phyloP scores from a whole-genome alignment of 2,888 invertebrate genomes.

The Archips xylosteana region DNA sequence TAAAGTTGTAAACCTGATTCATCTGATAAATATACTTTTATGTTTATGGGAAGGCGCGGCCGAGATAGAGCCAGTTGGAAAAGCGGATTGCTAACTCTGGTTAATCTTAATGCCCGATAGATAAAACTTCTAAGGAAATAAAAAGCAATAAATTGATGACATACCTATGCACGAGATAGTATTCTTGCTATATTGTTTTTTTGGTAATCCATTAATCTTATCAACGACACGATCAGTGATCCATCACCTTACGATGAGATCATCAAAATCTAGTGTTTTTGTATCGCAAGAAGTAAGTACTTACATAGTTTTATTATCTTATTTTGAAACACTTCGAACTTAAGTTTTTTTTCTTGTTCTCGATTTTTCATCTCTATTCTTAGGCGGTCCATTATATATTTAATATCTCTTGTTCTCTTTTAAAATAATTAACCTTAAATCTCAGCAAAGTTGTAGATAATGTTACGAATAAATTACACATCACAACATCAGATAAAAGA shows the following conservation, averaged over 20 bases:
- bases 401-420: slow-evolving; percentile 15
- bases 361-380: background rate
- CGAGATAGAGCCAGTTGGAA: background rate
- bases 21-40: background rate
- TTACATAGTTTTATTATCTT: background rate
- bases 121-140: slow-evolving; percentile 2
- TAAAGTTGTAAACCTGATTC: background rate
- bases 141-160: slow-evolving; percentile 6
- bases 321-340: too few species aligned
- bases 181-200: background rate
- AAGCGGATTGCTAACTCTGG: background rate
- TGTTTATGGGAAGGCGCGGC: slow-evolving; percentile 1
- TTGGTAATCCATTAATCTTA: slow-evolving; percentile 3
- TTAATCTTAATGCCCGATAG: background rate
- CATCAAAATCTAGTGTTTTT: background rate
- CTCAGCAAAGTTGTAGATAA: slow-evolving; percentile 8
- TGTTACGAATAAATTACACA: slow-evolving; percentile 25
- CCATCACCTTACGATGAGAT: background rate
- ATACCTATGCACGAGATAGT: background rate
- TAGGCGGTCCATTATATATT: background rate
- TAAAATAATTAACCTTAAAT: slow-evolving; percentile 31
- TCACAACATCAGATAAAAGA: background rate
- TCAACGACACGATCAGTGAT: slow-evolving; percentile 3
- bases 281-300: background rate
- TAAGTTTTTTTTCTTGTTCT: too few species aligned